Evolutionary conservation across 2,888 invertebrate genomes (phyloP).

Genomic region (Agonopterix heracliana): DNA sequence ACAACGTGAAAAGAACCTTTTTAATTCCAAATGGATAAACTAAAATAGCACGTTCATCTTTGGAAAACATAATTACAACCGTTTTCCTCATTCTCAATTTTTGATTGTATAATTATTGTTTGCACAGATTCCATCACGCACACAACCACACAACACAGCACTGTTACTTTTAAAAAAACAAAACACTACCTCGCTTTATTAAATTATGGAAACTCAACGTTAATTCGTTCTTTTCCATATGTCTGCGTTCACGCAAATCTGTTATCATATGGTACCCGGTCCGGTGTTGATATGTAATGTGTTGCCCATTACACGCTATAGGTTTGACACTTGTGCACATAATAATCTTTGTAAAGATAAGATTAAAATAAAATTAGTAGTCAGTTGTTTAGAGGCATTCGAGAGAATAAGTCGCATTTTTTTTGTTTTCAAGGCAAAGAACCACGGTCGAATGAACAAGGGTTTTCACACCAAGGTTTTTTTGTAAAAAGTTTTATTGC

Average conservation of each 20-base stretch:
- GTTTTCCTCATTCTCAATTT: too few relatives aligned
- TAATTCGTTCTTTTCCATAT: conserved; percentile 64
- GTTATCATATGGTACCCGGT: conserved; percentile 37
- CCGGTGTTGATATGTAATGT: conserved; percentile 52
- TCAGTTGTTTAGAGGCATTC: conserved; percentile 19
- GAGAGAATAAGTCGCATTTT: background rate
- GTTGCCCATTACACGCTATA: conserved; percentile 58
- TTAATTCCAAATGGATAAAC: too few relatives aligned
- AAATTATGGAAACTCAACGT: conserved; percentile 70
- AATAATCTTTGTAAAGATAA: conserved; percentile 69
- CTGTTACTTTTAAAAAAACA: conserved; percentile 13
- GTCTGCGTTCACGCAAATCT: conserved; percentile 26
- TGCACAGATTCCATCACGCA: too few relatives aligned
- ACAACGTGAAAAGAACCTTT: too few relatives aligned
- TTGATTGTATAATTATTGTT: too few relatives aligned
- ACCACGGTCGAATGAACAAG: conserved; percentile 31
- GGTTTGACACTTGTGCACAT: conserved; percentile 67
- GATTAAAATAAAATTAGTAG: conserved; percentile 15
- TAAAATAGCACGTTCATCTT: too few relatives aligned
- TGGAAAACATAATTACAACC: too few relatives aligned
- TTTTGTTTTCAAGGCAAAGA: conserved; percentile 13
- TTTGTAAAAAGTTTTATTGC: conserved; percentile 12
- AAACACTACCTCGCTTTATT: conserved; percentile 62
- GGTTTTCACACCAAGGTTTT: conserved; percentile 29
- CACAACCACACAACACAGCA: background rate